phyloP scores from a whole-genome alignment of 2,888 invertebrate genomes.

The Chloroclysta siterata region DNA sequence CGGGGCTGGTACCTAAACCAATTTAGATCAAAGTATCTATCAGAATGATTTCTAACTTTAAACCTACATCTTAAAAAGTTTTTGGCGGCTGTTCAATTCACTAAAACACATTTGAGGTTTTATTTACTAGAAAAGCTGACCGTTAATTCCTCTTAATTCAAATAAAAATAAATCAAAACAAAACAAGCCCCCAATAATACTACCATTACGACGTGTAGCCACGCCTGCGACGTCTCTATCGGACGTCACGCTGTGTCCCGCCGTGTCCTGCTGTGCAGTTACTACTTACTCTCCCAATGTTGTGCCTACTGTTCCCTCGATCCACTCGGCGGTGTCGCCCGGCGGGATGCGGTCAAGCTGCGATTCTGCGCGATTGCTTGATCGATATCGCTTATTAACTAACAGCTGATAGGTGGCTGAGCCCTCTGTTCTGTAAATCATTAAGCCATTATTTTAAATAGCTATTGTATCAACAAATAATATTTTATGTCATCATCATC shows the following conservation, averaged over 20 bases:
- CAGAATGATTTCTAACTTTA: too few relatives aligned
- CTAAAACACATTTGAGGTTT: neutral
- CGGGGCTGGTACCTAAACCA: too few relatives aligned
- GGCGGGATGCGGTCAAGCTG: conserved; percentile 38
- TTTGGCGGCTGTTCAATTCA: too few relatives aligned
- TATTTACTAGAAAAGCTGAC: conserved; percentile 14
- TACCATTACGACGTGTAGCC: conserved; percentile 39
- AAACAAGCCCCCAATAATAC: conserved; percentile 43
- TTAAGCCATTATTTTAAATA: conserved; percentile 2
- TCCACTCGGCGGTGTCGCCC: conserved; percentile 13
- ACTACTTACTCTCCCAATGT: conserved; percentile 18
- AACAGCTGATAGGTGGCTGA: conserved; percentile 21
- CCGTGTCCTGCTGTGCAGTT: conserved; percentile 53
- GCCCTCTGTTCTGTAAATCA: neutral
- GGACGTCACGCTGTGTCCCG: conserved; percentile 52
- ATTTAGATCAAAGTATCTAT: too few relatives aligned
- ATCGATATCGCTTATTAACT: conserved; percentile 30
- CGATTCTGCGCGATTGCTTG: conserved; percentile 16
- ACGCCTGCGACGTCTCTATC: conserved; percentile 49
- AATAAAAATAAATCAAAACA: conserved; percentile 38
- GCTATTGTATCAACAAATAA: neutral
- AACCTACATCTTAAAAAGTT: too few relatives aligned
- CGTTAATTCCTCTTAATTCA: conserved; percentile 26
- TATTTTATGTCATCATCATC: neutral
- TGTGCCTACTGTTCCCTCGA: conserved; percentile 16